These are phyloP conservation scores for Drosophila nikananu DNA, from an alignment of 1,140 invertebrate genomes.

Conservation along the genomic window DNA sequence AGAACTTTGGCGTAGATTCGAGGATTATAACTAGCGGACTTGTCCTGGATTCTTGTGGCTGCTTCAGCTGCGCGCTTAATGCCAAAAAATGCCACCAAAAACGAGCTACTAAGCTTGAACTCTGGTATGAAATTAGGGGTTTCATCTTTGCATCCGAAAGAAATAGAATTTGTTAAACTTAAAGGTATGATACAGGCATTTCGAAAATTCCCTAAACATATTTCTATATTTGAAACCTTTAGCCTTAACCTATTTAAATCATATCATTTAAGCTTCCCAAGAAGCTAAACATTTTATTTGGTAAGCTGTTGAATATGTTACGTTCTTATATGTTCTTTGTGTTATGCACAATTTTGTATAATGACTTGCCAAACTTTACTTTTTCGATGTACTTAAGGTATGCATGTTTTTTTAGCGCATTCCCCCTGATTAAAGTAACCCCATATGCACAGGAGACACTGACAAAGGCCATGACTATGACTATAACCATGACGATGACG, in stretches of 20 bases:
- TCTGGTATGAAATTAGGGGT: neutral
- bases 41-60: conserved; percentile 7
- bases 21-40: conserved; percentile 18
- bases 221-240: neutral
- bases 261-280: neutral
- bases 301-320: conserved; percentile 3
- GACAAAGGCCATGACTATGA: conserved; percentile 32
- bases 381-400: conserved; percentile 13
- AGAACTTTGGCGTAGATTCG: neutral
- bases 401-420: conserved; percentile 22
- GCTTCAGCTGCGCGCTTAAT: conserved; percentile 16
- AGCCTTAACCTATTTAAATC: neutral
- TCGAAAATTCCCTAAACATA: neutral
- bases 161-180: too few relatives aligned
- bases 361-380: conserved; percentile 15
- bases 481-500: conserved; percentile 23
- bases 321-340: neutral
- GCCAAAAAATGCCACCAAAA: conserved; percentile 28
- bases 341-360: neutral
- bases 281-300: neutral
- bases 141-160: neutral
- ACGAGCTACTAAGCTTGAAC: conserved; percentile 4
- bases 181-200: neutral
- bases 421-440: conserved; percentile 65
- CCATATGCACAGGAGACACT: conserved; percentile 36